Evolutionary conservation across 2,113 vertebrate genomes (phyloP).

Genomic region (Bettongia penicillata): DNA sequence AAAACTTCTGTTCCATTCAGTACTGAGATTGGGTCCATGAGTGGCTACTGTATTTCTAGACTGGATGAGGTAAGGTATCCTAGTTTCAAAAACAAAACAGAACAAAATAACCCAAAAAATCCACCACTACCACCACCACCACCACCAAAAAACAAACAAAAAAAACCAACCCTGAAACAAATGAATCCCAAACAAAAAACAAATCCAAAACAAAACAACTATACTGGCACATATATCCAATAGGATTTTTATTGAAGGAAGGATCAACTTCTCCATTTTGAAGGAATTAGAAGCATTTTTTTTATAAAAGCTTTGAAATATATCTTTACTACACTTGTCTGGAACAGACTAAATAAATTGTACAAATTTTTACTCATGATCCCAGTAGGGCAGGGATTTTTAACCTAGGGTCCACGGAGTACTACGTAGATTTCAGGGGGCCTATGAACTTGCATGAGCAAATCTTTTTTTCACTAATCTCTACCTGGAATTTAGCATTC

Average conservation of each 20-base stretch:
- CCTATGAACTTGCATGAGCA: too few relatives aligned
- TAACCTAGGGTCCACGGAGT: too few relatives aligned
- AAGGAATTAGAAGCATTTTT: not conserved
- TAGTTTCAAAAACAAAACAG: not conserved
- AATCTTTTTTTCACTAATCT: too few relatives aligned
- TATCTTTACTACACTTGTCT: slow-evolving; percentile 11
- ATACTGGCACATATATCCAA: not conserved
- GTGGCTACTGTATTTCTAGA: not conserved
- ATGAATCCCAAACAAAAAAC: not conserved
- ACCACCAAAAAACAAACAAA: not conserved
- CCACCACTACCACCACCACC: not conserved
- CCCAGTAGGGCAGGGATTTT: not conserved
- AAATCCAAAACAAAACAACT: not conserved
- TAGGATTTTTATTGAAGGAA: not conserved
- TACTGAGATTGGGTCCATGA: not conserved
- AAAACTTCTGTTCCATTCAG: not conserved
- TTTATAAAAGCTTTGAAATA: not conserved
- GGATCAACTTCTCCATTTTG: not conserved
- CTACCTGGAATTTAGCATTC: too few relatives aligned
- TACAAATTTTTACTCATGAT: slow-evolving; percentile 26
- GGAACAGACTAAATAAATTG: slow-evolving; percentile 32
- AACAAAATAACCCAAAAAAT: not conserved
- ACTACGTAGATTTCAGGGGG: too few relatives aligned
- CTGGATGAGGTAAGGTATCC: not conserved
- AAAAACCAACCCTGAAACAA: not conserved